Percentiles rank a stretch among this genome's conserved stretches.
Evolutionary conservation across 2,113 vertebrate species (phyloP).

Genomic region (Zeus faber): DNA sequence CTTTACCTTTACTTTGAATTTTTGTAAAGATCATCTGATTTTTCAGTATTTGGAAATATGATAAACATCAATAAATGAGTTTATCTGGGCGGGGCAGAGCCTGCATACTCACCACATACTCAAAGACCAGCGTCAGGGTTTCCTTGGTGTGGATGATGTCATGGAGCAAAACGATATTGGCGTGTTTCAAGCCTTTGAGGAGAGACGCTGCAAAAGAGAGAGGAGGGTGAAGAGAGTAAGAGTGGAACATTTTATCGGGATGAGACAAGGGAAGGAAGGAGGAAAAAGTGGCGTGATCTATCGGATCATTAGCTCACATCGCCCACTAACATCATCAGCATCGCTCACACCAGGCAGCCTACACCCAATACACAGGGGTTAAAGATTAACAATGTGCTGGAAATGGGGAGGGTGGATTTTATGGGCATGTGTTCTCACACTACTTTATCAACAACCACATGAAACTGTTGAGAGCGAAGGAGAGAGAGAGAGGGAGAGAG

Average conservation of each 20-base stretch:
- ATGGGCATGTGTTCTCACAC: neutral
- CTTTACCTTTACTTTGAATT: no score
- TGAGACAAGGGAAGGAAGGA: neutral
- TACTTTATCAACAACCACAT: neutral
- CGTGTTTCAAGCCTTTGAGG: conserved; percentile 93
- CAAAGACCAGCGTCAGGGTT: conserved; percentile 95
- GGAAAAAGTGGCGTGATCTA: neutral
- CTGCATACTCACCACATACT: conserved; percentile 92
- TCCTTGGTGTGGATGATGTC: conserved; percentile 99
- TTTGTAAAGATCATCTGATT: no score
- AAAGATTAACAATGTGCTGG: neutral
- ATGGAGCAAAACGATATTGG: conserved; percentile 97
- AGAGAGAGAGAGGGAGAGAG: neutral
- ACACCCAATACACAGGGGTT: neutral
- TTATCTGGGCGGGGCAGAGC: no score
- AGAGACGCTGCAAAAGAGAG: conserved; percentile 83
- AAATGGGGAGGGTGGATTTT: neutral
- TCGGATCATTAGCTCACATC: neutral
- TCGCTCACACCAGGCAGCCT: neutral
- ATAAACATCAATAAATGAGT: no score
- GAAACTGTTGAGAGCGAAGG: neutral
- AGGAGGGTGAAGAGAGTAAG: neutral
- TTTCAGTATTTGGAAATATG: no score
- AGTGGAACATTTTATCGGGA: neutral
- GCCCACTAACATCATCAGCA: neutral